Conservation (phyloP, 2,113 vertebrate genomes). For the Sisor rabdophorus region DNA sequence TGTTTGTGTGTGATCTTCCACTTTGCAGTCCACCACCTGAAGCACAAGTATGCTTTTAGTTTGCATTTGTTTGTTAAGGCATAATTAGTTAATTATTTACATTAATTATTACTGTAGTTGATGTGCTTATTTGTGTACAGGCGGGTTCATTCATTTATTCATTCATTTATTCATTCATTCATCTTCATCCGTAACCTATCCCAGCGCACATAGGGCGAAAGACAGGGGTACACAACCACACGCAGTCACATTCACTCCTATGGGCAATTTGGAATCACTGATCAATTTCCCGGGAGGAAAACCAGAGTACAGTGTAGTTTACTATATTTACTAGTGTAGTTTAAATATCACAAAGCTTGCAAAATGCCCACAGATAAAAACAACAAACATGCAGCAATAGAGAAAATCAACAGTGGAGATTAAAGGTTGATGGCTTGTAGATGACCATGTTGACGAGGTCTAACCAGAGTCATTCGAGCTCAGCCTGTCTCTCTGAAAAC, state of each 20-base stretch:
- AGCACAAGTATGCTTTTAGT: neutral
- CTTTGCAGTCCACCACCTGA: no score
- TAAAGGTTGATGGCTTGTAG: constrained; percentile 30
- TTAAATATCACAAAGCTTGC: no score
- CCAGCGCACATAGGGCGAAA: no score
- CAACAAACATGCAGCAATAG: neutral
- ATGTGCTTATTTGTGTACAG: neutral
- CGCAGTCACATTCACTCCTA: no score
- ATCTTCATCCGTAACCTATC: no score
- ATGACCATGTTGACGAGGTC: constrained; percentile 34
- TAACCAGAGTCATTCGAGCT: constrained; percentile 35
- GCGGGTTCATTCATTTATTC: neutral
- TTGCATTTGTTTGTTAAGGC: neutral
- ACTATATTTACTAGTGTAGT: no score
- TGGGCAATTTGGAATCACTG: no score
- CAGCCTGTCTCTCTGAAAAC: constrained; percentile 12
- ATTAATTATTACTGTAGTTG: neutral
- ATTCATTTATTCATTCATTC: no score
- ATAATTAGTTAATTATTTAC: neutral
- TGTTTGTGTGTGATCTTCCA: no score
- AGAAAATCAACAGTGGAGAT: constrained; percentile 4
- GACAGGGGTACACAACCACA: no score
- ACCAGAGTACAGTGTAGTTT: no score
- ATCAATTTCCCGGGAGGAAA: no score
- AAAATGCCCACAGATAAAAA: constrained; percentile 10